These are phyloP conservation scores for Pogona vitticeps DNA, from an alignment of 2,113 vertebrate species.

Conservation along the genomic window DNA sequence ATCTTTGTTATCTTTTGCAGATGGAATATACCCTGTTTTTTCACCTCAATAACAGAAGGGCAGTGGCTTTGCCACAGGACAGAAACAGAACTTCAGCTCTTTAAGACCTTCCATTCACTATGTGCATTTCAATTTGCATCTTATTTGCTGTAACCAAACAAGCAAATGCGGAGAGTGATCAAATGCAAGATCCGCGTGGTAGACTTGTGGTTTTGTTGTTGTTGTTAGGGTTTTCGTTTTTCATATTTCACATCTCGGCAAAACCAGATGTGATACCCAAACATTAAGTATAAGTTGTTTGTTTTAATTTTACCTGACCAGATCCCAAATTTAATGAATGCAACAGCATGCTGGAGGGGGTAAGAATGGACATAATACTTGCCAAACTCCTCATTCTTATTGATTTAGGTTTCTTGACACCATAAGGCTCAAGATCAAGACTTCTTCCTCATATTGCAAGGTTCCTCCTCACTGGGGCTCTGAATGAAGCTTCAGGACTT, in stretches of 20 bases:
- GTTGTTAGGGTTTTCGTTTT: neutral
- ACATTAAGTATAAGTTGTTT: neutral
- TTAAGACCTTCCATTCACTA: slow-evolving; percentile 21
- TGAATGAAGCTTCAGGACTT: neutral
- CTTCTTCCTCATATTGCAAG: neutral
- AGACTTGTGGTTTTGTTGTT: neutral
- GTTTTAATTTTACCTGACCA: neutral
- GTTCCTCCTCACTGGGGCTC: neutral
- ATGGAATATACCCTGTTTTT: slow-evolving; percentile 67
- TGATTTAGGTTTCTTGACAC: no score
- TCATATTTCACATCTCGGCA: neutral
- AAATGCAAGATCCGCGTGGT: neutral
- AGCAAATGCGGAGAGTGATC: neutral
- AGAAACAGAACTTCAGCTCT: slow-evolving; percentile 35
- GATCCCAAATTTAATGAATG: neutral
- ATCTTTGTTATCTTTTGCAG: slow-evolving; percentile 66
- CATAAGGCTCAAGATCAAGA: neutral
- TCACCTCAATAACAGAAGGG: slow-evolving; percentile 70
- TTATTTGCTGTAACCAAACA: slow-evolving; percentile 23
- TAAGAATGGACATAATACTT: no score
- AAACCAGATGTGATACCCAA: neutral
- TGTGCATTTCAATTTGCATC: slow-evolving; percentile 23
- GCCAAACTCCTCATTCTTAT: no score
- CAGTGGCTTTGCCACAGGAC: slow-evolving; percentile 52
- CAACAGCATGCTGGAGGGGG: neutral